These are phyloP conservation scores for Taeniopygia guttata DNA, from an alignment of 2,797 vertebrate genomes.

Conservation along the genomic window DNA sequence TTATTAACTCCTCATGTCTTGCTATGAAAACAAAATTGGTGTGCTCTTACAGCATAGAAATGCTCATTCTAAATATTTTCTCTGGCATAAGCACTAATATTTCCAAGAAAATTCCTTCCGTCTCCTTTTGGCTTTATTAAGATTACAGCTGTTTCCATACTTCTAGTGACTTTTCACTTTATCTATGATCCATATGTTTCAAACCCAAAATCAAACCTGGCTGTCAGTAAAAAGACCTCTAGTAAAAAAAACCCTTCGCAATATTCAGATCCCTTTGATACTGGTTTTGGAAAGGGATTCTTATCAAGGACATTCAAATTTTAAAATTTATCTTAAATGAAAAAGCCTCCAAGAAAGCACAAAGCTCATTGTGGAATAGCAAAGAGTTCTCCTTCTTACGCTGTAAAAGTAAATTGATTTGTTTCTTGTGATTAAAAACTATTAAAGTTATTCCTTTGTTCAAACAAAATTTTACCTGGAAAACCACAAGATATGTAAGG, in stretches of 20 bases:
- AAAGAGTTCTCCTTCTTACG: not conserved
- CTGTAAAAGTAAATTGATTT: not conserved
- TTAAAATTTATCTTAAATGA: not conserved
- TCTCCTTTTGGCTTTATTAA: not conserved
- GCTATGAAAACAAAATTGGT: slow-evolving; percentile 10
- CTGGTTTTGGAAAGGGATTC: not conserved
- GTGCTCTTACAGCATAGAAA: not conserved
- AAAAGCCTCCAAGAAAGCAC: not conserved
- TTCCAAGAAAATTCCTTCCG: not conserved
- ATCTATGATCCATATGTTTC: not conserved
- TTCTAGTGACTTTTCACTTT: not conserved
- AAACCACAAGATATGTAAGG: not conserved
- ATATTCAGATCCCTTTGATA: not conserved
- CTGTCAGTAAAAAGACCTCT: not conserved
- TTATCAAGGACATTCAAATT: not conserved
- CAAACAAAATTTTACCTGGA: not conserved
- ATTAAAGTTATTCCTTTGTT: not conserved
- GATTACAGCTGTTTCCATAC: not conserved
- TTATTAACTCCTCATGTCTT: slow-evolving; percentile 9
- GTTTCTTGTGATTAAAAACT: not conserved
- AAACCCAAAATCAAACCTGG: not conserved
- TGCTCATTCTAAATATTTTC: slow-evolving; percentile 7
- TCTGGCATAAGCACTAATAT: not conserved
- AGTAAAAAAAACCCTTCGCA: not conserved
- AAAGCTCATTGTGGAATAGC: not conserved